A percentile compares a stretch with the other conserved stretches of the same genome.
Evolutionary conservation across 2,113 vertebrate species (phyloP).

Genomic region (Coturnix japonica): DNA sequence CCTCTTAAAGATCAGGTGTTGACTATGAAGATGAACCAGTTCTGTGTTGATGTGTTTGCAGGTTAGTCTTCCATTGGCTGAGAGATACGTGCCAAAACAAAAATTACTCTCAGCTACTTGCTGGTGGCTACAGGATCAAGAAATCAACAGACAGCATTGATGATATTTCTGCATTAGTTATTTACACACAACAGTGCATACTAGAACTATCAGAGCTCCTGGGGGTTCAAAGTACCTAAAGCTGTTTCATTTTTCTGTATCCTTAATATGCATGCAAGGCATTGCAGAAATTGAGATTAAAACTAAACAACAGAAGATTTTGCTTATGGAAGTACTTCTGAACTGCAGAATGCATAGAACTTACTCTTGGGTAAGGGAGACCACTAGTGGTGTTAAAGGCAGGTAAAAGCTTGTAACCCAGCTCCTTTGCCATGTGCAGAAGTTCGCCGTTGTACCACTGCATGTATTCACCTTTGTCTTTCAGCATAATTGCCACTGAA

Average conservation of each 20-base stretch:
- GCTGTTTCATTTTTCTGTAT: not conserved
- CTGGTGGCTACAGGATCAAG: not conserved
- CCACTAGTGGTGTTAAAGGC: slow-evolving; percentile 99
- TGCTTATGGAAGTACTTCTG: not conserved
- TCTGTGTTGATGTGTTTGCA: not conserved
- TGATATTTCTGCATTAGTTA: not conserved
- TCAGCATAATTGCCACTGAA: slow-evolving; percentile 95
- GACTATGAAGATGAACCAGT: not conserved
- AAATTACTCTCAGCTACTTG: not conserved
- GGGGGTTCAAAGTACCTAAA: not conserved
- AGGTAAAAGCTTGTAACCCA: slow-evolving; percentile 92
- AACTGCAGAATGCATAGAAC: slow-evolving; percentile 53
- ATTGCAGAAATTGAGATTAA: not conserved
- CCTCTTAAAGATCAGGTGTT: not conserved
- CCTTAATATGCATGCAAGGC: not conserved
- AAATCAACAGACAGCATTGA: not conserved
- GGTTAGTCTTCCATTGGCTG: not conserved
- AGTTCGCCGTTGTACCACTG: slow-evolving; percentile 96
- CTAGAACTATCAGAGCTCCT: not conserved
- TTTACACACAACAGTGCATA: not conserved
- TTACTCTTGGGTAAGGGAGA: slow-evolving; percentile 96
- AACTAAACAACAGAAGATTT: not conserved
- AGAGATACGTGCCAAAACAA: not conserved
- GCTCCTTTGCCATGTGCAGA: slow-evolving; percentile 94
- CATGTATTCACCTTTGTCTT: slow-evolving; percentile 91